Percentiles rank a stretch among this genome's conserved stretches.
These are phyloP conservation scores for Crenichthys baileyi DNA, from an alignment of 2,797 vertebrate genomes.

Conservation along the genomic window DNA sequence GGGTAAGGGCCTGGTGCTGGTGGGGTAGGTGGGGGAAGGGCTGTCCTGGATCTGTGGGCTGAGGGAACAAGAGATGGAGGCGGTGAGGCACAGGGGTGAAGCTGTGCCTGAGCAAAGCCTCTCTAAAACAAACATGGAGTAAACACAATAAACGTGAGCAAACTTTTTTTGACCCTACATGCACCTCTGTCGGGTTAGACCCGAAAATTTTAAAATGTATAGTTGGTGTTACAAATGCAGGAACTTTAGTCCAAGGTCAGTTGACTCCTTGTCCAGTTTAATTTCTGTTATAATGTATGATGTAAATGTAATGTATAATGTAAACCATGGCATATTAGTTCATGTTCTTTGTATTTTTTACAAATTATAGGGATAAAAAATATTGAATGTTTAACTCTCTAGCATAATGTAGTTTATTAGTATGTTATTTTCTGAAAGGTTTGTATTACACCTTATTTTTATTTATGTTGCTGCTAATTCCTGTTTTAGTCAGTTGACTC, in stretches of 20 bases:
- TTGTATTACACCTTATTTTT: too few species aligned
- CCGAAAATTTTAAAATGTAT: conserved; percentile 12
- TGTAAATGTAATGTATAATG: too few species aligned
- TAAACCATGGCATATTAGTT: neutral
- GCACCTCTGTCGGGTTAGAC: conserved; percentile 31
- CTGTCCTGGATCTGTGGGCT: conserved; percentile 61
- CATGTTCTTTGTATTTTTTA: too few species aligned
- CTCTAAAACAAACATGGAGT: conserved; percentile 68
- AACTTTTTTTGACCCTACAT: conserved; percentile 42
- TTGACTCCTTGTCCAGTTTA: neutral
- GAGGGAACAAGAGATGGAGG: conserved; percentile 26
- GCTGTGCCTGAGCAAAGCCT: conserved; percentile 52
- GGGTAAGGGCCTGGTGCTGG: conserved; percentile 50
- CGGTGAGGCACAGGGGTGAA: conserved; percentile 35
- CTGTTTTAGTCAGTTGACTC: too few species aligned
- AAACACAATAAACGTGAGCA: conserved; percentile 43
- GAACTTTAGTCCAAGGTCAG: conserved; percentile 1
- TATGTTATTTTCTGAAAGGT: too few species aligned
- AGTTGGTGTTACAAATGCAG: conserved; percentile 13
- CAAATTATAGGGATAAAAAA: too few species aligned
- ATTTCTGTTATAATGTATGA: neutral
- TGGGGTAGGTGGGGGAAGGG: conserved; percentile 61
- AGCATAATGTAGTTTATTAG: too few species aligned
- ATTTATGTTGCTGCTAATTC: too few species aligned
- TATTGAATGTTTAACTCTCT: too few species aligned